Evolutionary conservation across 2,888 invertebrate genomes (phyloP).

Genomic region (Rambutsinella grinnellia): DNA sequence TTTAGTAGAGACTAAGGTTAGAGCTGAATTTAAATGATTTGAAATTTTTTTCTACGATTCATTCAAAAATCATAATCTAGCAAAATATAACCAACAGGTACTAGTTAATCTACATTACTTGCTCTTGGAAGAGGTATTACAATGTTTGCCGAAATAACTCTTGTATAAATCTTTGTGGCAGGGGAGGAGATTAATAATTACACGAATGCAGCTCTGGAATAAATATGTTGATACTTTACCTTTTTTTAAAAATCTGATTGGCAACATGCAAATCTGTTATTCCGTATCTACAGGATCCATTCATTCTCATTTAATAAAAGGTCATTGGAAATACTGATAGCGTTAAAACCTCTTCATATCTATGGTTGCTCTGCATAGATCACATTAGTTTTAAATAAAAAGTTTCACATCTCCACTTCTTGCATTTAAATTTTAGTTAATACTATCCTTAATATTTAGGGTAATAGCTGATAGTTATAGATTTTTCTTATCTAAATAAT

Average conservation of each 20-base stretch:
- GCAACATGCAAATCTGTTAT: neutral
- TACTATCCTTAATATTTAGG: neutral
- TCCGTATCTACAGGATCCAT: neutral
- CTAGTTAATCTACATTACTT: slow-evolving; percentile 43
- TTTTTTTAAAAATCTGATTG: neutral
- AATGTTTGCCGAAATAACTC: slow-evolving; percentile 33
- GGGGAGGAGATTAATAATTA: too few relatives aligned
- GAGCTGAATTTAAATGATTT: neutral
- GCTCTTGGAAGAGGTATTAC: slow-evolving; percentile 38
- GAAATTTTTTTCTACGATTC: neutral
- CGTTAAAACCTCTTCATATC: slow-evolving; percentile 7
- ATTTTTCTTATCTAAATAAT: neutral
- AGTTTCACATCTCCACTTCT: too few relatives aligned
- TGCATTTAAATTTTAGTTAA: neutral
- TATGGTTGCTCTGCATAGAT: too few relatives aligned
- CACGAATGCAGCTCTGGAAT: neutral
- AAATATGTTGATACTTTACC: neutral
- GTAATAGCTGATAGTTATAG: neutral
- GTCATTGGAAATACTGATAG: slow-evolving; percentile 34
- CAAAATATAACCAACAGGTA: slow-evolving; percentile 33
- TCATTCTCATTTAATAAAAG: slow-evolving; percentile 5
- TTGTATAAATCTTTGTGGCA: too few relatives aligned
- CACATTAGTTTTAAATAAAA: too few relatives aligned
- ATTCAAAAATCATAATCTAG: too few relatives aligned
- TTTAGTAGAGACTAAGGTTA: neutral